A percentile compares a stretch with the other conserved stretches of the same genome.
Evolutionary conservation across 2,113 vertebrate genomes (phyloP).

Genomic region (Cheirogaleus medius): DNA sequence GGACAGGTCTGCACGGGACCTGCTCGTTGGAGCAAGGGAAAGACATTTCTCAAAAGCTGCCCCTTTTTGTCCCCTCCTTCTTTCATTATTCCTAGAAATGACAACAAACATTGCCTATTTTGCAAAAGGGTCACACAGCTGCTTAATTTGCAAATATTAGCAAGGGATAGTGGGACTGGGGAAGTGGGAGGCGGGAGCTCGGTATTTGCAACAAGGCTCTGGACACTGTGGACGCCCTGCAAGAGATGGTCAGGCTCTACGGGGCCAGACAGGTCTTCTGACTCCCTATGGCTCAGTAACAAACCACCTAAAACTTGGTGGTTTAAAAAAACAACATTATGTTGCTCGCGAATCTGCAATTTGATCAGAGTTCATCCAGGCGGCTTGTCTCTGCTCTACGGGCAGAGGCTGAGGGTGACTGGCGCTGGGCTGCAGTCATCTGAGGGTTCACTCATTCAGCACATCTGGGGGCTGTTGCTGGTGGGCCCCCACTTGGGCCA

Average conservation of each 20-base stretch:
- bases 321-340: neutral
- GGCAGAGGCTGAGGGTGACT: neutral
- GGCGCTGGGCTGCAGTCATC: neutral
- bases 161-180: neutral
- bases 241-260: neutral
- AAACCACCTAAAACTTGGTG: neutral
- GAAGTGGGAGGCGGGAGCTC: neutral
- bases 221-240: no score
- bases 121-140: neutral
- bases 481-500: neutral
- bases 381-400: no score
- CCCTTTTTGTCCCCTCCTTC: neutral
- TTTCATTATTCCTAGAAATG: neutral
- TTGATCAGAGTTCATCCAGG: neutral
- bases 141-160: neutral
- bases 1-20: neutral
- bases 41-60: neutral
- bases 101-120: neutral
- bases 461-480: rapidly evolving
- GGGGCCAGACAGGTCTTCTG: no score
- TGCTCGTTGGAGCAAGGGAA: neutral
- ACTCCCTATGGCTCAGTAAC: neutral
- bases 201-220: neutral
- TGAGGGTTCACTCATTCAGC: neutral
- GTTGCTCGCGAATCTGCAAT: neutral